These are phyloP conservation scores for Gallinago solitaria DNA, from an alignment of 2,797 vertebrate species.

Conservation along the genomic window DNA sequence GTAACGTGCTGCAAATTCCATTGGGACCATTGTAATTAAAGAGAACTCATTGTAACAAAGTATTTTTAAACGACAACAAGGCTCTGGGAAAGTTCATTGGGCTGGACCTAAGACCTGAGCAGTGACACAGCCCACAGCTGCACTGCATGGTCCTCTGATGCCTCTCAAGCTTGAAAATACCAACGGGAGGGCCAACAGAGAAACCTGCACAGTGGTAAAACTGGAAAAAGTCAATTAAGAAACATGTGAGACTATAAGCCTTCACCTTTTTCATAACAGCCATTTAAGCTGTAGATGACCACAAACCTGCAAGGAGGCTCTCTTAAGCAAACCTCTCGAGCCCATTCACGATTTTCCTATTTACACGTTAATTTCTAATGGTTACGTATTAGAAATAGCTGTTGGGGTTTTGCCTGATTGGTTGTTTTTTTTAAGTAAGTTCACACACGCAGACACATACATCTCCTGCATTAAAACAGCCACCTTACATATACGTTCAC, in stretches of 20 bases:
- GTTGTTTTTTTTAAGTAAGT: not conserved
- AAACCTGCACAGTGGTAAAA: not conserved
- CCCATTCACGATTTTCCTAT: not conserved
- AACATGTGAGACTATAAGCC: not conserved
- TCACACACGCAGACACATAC: not conserved
- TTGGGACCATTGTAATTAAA: not conserved
- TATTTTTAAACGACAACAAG: not conserved
- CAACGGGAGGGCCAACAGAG: not conserved
- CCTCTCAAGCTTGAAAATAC: not conserved
- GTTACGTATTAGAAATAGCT: not conserved
- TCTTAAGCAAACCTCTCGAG: not conserved
- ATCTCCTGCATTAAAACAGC: not conserved
- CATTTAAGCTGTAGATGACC: not conserved
- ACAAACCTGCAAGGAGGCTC: not conserved
- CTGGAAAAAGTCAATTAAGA: not conserved
- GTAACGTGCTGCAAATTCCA: not conserved
- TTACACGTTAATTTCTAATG: not conserved
- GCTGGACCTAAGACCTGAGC: accelerated
- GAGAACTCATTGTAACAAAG: not conserved
- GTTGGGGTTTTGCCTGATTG: not conserved
- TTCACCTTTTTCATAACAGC: not conserved
- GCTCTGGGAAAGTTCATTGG: not conserved
- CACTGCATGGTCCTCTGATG: not conserved
- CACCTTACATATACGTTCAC: not conserved
- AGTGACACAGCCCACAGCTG: not conserved